Percentiles rank a stretch among this genome's conserved stretches.
Conservation (phyloP, 1,140 invertebrate species). For the Ceratina japonica region DNA sequence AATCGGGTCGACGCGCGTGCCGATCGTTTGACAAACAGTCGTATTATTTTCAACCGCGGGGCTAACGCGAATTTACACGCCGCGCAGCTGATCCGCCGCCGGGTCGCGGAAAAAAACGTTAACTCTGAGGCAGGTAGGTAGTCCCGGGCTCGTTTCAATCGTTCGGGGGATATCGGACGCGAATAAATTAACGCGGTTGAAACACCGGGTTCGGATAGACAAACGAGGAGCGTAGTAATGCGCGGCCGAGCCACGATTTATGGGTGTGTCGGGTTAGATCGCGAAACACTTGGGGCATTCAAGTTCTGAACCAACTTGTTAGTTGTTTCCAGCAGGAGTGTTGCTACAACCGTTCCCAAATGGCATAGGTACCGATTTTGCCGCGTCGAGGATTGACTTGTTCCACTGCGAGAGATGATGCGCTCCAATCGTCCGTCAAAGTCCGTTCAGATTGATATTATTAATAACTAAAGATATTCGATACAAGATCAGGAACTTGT, state of each 20-base stretch:
- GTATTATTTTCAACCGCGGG: slow-evolving; percentile 15
- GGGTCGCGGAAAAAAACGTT: not conserved
- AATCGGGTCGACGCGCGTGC: not conserved
- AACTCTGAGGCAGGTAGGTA: not conserved
- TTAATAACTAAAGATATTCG: not conserved
- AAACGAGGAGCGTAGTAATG: slow-evolving; percentile 37
- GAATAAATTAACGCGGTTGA: slow-evolving; percentile 39
- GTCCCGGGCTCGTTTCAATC: not conserved
- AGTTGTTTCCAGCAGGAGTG: slow-evolving; percentile 25
- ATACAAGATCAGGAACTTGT: too few species aligned
- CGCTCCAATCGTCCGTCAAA: not conserved
- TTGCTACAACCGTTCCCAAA: slow-evolving; percentile 57
- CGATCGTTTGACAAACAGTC: slow-evolving; percentile 24
- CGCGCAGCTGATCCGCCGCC: too few species aligned
- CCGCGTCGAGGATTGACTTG: slow-evolving; percentile 1
- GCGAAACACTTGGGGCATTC: slow-evolving; percentile 54
- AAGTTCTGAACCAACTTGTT: slow-evolving; percentile 60
- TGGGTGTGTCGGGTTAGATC: slow-evolving; percentile 41
- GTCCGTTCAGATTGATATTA: not conserved
- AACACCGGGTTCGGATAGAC: not conserved
- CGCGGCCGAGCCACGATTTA: slow-evolving; percentile 31
- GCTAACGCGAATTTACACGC: not conserved
- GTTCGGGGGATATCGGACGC: not conserved
- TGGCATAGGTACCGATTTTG: slow-evolving; percentile 41
- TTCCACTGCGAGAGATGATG: not conserved